Percentiles rank a stretch among this genome's conserved stretches.
Conservation (phyloP, 2,888 invertebrate genomes). For the Thalpophila matura region DNA sequence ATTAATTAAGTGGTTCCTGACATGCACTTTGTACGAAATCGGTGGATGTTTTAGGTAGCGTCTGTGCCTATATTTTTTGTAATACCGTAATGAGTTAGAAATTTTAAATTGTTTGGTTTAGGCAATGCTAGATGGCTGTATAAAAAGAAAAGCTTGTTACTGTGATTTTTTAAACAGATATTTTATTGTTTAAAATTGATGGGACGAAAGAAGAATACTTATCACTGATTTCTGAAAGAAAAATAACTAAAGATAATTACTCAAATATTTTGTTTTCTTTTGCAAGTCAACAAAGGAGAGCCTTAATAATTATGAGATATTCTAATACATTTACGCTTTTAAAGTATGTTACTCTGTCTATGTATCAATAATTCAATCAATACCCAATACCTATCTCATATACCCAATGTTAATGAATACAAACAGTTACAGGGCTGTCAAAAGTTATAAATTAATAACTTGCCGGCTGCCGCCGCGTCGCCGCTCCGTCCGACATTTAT, state of each 20-base stretch:
- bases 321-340: neutral
- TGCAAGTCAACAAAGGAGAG: too few relatives aligned
- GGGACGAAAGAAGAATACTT: too few relatives aligned
- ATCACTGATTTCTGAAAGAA: too few relatives aligned
- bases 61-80: conserved; percentile 42
- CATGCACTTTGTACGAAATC: conserved; percentile 45
- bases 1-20: conserved; percentile 81
- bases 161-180: neutral
- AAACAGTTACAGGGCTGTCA: conserved; percentile 60
- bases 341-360: too few relatives aligned
- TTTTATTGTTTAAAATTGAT: too few relatives aligned
- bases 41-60: conserved; percentile 49
- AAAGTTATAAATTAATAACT: conserved; percentile 78
- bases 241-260: too few relatives aligned
- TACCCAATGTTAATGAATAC: conserved; percentile 34
- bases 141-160: neutral
- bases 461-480: conserved; percentile 70
- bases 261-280: too few relatives aligned
- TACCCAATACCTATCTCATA: conserved; percentile 16
- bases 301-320: too few relatives aligned
- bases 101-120: conserved; percentile 7
- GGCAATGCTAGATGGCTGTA: neutral
- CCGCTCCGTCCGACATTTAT: conserved; percentile 70
- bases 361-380: conserved; percentile 17
- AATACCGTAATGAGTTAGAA: conserved; percentile 40